Base-by-base conservation (phyloP, 2,888 invertebrate genomes). In the Pristionchus arcanus region DNA sequence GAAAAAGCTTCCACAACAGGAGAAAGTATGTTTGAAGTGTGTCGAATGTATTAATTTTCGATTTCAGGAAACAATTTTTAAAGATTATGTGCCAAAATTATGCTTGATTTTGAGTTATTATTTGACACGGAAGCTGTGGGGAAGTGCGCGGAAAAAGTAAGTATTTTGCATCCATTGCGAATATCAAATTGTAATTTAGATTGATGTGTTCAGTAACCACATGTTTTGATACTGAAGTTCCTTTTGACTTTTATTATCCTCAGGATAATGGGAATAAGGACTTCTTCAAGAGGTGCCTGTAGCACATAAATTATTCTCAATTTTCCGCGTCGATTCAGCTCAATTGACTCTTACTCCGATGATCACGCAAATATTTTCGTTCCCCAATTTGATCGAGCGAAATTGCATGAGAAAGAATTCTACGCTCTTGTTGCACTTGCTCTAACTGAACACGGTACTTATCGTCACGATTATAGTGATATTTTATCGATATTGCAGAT, bases 191-290 rank as follows among this genome's bases (percentile, higher is more conserved):
- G 5, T 77, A 19, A 13, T 81, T 81, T 28, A 81, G 81, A 49
- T 16, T 53, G 49, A 81, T 81, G 81, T 81, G 81, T 19, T 81
- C 81, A 15, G 81, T 81, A 49, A 16, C 28, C n/a, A 81, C 81
- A 2, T 81, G 81, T n/a, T 81, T 49, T 21, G 81, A 81, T 53
- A 53, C 49, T 25, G 49, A 53, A n/a, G 42, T 81, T n/a, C 81
- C 81, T 4, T 49, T 81, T 13, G 49, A 28, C 25, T 74, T 74
- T 74, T 74, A 74, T 37, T 74, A 74, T 16, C 42, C 49, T 16
- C 25, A 81, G 34, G 81, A 42, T 25, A 81, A 49, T 7, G 81
- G 49, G 49, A 81, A 81, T 15, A 53, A 81, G n/a, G 9, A 34
- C 5, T 15, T 28, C n/a, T 42, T 81, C 28, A 15, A 81, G 13